A percentile compares a stretch with the other conserved stretches of the same genome.
These are phyloP conservation scores for Poecilia wingei DNA, from an alignment of 2,797 vertebrate species.

Conservation along the genomic window DNA sequence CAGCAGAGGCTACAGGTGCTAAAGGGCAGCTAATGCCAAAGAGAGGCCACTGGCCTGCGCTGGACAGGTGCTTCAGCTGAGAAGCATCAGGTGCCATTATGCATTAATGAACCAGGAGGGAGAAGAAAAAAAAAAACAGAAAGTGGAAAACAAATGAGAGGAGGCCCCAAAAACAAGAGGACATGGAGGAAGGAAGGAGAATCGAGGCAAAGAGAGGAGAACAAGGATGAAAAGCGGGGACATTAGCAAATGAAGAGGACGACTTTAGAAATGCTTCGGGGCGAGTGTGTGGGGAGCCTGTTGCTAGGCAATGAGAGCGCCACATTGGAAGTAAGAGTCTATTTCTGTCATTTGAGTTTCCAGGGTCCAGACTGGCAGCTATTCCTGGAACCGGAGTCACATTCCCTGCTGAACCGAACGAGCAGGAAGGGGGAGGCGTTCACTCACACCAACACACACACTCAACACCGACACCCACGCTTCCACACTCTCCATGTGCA, in stretches of 20 bases:
- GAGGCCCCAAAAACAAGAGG: slow-evolving; percentile 35
- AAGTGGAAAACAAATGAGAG: slow-evolving; percentile 10
- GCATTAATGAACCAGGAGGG: slow-evolving; percentile 11
- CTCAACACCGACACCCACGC: slow-evolving; percentile 40
- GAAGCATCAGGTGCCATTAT: slow-evolving; percentile 41
- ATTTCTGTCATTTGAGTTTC: slow-evolving; percentile 85
- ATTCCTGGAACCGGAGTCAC: slow-evolving; percentile 84
- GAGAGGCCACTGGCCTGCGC: slow-evolving; percentile 3
- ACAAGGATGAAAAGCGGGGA: slow-evolving; percentile 35
- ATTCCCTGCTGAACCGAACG: slow-evolving; percentile 77
- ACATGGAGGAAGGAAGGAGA: slow-evolving; percentile 7
- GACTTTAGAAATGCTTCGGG: slow-evolving; percentile 73
- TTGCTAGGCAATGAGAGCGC: slow-evolving; percentile 83
- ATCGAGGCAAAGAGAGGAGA: slow-evolving; percentile 13
- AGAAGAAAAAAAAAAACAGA: neutral
- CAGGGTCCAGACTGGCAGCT: slow-evolving; percentile 85
- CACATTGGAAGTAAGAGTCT: slow-evolving; percentile 77
- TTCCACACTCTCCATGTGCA: slow-evolving; percentile 31
- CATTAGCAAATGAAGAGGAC: slow-evolving; percentile 50
- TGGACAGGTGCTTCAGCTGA: slow-evolving; percentile 46
- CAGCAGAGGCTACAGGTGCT: slow-evolving; percentile 6
- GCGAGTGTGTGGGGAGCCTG: slow-evolving; percentile 80
- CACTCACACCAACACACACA: slow-evolving; percentile 24
- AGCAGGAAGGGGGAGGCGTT: slow-evolving; percentile 32
- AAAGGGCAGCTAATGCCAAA: slow-evolving; percentile 11